Evolutionary conservation across 2,888 invertebrate genomes (phyloP), one percentile per base, ranked within the genome.

Genomic region (Nemoura dubitans): DNA sequence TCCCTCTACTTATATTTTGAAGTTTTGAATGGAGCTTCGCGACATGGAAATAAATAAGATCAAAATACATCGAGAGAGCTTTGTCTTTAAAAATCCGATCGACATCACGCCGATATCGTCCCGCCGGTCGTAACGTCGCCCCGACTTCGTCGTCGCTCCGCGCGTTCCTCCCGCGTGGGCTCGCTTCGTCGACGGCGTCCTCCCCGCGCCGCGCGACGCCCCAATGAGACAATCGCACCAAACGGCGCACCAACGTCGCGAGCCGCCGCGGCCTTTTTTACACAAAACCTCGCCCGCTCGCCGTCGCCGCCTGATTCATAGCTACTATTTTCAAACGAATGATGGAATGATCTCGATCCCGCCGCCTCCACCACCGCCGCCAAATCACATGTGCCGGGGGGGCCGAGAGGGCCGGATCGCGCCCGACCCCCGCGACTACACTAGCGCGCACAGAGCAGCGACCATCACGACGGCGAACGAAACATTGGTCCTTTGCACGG

Each of bases 301-400:
- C 14, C 16, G 6, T 21, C 59, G 21, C 21, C 59, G 59, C 59
- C 76, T 76, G 76, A 76, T 25, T 76, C 76, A 76, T 21, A 16
- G 76, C n/a, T 76, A 16, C 76, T 76, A 76, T 76, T 76, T 36
- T 76, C 78, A 28, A 78, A 78, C 78, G 25, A 25, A n/a, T 29
- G 30, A 29, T 43, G 43, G 83, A 83, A 83, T 83, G 83, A 42
- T 83, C 83, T 83, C 83, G 25, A 83, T 83, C 42, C 36, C 83
- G 26, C 43, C 27, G 26, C 78, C 26, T 7, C 10, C 76, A 76
- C 76, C 5, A 36, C 36, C 36, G 36, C 5, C 36, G 10, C 36
- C 59, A 21, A 36, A 59, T 21, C 16, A 59, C 21, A 10, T 10
- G 59, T 59, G 59, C 1, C 59, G 21, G 59, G 59, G 16, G 16